These are phyloP conservation scores for Glareola pratincola DNA, from an alignment of 2,113 vertebrate genomes.

Conservation along the genomic window DNA sequence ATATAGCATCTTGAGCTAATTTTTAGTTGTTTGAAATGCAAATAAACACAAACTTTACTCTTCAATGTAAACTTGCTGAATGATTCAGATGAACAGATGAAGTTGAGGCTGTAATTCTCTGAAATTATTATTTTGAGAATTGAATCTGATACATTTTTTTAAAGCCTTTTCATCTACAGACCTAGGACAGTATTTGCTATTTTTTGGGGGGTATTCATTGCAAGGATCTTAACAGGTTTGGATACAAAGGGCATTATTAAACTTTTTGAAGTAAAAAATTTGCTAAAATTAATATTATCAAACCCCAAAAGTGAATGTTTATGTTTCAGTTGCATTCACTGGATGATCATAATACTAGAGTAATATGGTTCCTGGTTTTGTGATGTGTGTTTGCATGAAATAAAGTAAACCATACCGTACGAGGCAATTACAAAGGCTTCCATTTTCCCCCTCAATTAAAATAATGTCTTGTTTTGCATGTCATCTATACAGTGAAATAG, in stretches of 20 bases:
- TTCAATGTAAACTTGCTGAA: background rate
- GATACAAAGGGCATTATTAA: background rate
- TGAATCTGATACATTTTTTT: background rate
- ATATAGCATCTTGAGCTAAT: background rate
- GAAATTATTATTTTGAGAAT: background rate
- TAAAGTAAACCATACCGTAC: background rate
- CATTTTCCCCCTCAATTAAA: background rate
- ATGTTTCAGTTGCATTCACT: background rate
- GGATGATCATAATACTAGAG: background rate
- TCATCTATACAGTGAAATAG: background rate
- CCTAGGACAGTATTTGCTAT: background rate
- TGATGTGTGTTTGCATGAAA: background rate
- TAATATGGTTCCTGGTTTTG: background rate
- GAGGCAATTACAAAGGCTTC: background rate
- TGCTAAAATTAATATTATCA: background rate
- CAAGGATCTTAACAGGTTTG: background rate
- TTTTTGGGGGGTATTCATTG: background rate
- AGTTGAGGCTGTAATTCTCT: background rate
- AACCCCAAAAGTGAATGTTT: background rate
- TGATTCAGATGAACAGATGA: background rate
- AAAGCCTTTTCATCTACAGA: background rate
- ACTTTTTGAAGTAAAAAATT: background rate
- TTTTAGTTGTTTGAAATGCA: slow-evolving; percentile 7
- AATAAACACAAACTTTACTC: background rate
- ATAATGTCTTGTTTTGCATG: background rate